Base-by-base conservation (phyloP, 2,888 invertebrate genomes). In the Crepidodera aurea region DNA sequence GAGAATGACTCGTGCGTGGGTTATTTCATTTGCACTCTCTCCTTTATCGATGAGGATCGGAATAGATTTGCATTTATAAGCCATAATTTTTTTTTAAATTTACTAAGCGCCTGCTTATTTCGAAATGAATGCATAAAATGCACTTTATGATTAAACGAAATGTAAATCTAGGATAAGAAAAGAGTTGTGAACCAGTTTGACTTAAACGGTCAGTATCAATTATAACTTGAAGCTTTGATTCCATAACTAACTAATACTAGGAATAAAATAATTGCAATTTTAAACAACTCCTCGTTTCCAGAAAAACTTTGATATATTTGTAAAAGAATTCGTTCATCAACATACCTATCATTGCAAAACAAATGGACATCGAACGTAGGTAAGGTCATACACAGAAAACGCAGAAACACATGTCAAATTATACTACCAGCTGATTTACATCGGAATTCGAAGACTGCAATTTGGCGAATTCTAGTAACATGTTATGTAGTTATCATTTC, bases 321-420 rank as follows among this genome's bases (percentile, higher is more conserved):
- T n/a, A 22, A 22, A 22, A 22, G 22, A 4, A 6, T 22, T 22
- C 22, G 3, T 29, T 29, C 6, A 29, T 29, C 8, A 10, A 29
- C 29, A 34, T 5, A 13, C 13, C 10, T 34, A 4, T 34, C 34
- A 34, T n/a, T 34, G n/a, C 1, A 7, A 29, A 29, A 29, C 6
- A 13, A 34, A 34, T 34, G 8, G 40, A 40, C 16, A 34, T n/a
- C 18, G 40, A 40, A 40, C 2, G 10, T 10, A 18, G 2, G 4
- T 18, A 16, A 16, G 10, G n/a, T 8, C 40, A 40, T 12, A 40
- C 18, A 40, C 1, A 40, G 5, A 40, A 16, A 18, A 8, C 16
- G 40, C 18, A 40, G 18, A 68, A 73, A 75, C 75, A 77, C 69
- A 75, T 75, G 77, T 73, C 71, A 73, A 74, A 72, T 75, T 72